Base-by-base conservation (phyloP, 2,113 vertebrate genomes). In the Pyrgilauda ruficollis region DNA sequence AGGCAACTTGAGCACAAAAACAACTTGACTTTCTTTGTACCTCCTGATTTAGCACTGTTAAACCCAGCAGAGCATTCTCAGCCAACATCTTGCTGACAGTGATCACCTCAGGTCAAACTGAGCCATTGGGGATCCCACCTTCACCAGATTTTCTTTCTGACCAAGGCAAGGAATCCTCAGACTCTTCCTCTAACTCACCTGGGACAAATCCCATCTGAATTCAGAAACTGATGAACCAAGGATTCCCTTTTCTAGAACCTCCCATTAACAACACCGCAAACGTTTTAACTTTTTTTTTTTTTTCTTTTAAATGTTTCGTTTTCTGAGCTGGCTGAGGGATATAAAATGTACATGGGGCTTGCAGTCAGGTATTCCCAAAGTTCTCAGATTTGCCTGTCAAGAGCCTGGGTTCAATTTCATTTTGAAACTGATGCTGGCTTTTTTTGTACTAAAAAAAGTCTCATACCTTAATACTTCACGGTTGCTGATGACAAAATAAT, bases 231-330 rank as follows among this genome's bases (percentile, higher is more conserved):
- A 9, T 35, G 27, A 76, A 76, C 4, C 15, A 18, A 41, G 19
- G 10, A 19, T 20, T 55, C 37, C 21, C 21, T 68, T 72, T 69
- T 35, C 64, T 50, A 52, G 49, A 84, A 50, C 8, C 14, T 81
- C 20, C 23, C 23, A 33, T 37, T 26, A 67, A 30, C 31, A 52
- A 11, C 2, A 35, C 14, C 39, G 19, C 14, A 93, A 66, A 37
- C 0, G 1, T 8, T 41, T 52, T 6, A 21, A 11, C 2, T 41
- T 41, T 41, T 41, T 39, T 12, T 13, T 37, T 37, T 37, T 26
- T 37, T 53, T 66, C 35, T 6, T 30, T 8, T 4, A 47, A 63
- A 66, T 14, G 14, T 24, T 78, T 31, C 12, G 26, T 49, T 70
- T 86, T 43, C 49, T 24, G 7, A 41, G 18, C 19, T 33, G 53